Percentiles rank a stretch among this genome's conserved stretches.
These are phyloP conservation scores for Sparus aurata DNA, from an alignment of 2,797 vertebrate species.

Conservation along the genomic window DNA sequence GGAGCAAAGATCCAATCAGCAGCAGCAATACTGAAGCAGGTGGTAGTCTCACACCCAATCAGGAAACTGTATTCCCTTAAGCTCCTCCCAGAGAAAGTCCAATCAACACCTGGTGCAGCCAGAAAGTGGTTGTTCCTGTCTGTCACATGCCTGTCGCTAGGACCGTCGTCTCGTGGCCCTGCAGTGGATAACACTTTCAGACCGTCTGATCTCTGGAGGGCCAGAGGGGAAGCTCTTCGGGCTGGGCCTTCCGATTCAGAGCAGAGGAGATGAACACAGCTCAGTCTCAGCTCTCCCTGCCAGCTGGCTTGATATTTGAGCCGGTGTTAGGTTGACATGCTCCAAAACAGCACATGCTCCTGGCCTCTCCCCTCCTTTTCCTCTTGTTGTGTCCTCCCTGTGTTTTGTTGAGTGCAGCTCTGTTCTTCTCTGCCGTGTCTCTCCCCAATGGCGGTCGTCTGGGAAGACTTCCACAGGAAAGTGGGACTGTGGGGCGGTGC, in stretches of 20 bases:
- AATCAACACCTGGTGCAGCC: constrained; percentile 77
- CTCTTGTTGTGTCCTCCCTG: constrained; percentile 55
- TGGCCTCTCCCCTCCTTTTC: constrained; percentile 68
- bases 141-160: constrained; percentile 79
- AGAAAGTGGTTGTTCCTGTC: constrained; percentile 74
- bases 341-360: constrained; percentile 80
- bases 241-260: constrained; percentile 75
- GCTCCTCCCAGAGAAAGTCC: constrained; percentile 77
- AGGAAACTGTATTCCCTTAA: constrained; percentile 50
- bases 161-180: constrained; percentile 58
- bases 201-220: constrained; percentile 68
- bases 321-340: constrained; percentile 80
- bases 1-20: constrained; percentile 75
- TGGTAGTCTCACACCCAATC: constrained; percentile 75
- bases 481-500: constrained; percentile 86
- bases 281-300: constrained; percentile 77
- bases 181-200: constrained; percentile 66
- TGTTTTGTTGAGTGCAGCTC: constrained; percentile 73
- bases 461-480: constrained; percentile 88
- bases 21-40: constrained; percentile 72
- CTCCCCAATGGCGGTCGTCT: constrained; percentile 86
- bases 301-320: constrained; percentile 83
- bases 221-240: constrained; percentile 67
- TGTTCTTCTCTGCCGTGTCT: constrained; percentile 76
- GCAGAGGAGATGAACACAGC: constrained; percentile 75